Conservation (phyloP, 2,888 invertebrate species). For the Synergus laeviventris region DNA sequence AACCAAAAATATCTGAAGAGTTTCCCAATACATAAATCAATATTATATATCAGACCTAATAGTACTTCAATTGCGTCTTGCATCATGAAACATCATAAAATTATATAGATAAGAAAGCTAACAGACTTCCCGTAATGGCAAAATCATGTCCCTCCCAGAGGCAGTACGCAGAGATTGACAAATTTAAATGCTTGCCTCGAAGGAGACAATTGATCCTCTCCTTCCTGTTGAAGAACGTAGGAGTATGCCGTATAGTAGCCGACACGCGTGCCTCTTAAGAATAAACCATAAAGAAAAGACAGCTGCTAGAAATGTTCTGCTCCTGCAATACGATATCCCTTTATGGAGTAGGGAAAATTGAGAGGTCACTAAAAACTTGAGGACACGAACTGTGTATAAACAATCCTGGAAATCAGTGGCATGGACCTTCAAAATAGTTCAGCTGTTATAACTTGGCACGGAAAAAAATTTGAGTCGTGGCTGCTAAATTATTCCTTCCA, state of each 20-base stretch:
- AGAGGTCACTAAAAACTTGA: constrained; percentile 19
- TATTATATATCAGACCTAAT: too few relatives aligned
- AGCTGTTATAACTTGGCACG: not conserved
- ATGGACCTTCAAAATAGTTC: constrained; percentile 2
- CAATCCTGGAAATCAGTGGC: not conserved
- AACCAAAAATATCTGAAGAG: too few relatives aligned
- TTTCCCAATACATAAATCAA: too few relatives aligned
- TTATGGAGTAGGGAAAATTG: constrained; percentile 40
- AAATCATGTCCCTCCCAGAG: not conserved
- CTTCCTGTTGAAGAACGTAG: constrained; percentile 50
- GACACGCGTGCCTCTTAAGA: constrained; percentile 61
- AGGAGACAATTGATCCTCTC: constrained; percentile 54
- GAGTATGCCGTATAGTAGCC: constrained; percentile 42
- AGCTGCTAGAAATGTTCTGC: constrained; percentile 55
- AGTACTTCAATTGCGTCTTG: too few relatives aligned
- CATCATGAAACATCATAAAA: too few relatives aligned
- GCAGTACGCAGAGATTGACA: constrained; percentile 6
- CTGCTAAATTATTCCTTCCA: too few relatives aligned
- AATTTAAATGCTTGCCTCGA: constrained; percentile 16
- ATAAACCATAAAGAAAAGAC: constrained; percentile 56
- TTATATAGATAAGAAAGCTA: too few relatives aligned
- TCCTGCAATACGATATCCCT: constrained; percentile 50
- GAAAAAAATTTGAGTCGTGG: too few relatives aligned
- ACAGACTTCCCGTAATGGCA: not conserved
- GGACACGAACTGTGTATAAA: not conserved